Conservation (phyloP, 2,797 vertebrate genomes). For the Ptychadena robeensis region DNA sequence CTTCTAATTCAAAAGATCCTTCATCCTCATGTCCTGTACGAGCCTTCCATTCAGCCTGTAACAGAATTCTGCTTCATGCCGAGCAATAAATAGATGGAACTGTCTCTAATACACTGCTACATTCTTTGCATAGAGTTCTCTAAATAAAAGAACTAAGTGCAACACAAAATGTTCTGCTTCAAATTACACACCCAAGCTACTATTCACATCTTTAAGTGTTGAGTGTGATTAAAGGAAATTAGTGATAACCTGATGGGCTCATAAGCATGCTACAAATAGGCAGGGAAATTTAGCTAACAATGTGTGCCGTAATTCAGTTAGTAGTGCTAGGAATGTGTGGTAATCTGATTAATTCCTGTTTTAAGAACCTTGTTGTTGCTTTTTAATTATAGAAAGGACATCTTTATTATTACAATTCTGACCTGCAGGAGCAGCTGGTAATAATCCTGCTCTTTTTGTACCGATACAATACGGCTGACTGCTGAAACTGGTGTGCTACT, state of each 20-base stretch:
- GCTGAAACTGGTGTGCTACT: slow-evolving; percentile 18
- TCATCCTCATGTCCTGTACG: neutral
- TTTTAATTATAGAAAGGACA: slow-evolving; percentile 39
- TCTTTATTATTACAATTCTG: slow-evolving; percentile 38
- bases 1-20: neutral
- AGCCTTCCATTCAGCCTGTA: neutral
- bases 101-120: slow-evolving; percentile 15
- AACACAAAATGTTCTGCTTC: slow-evolving; percentile 23
- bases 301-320: slow-evolving; percentile 22
- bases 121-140: neutral
- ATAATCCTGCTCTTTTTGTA: slow-evolving; percentile 34
- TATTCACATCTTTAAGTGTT: slow-evolving; percentile 26
- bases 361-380: slow-evolving; percentile 24
- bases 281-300: slow-evolving; percentile 1
- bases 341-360: slow-evolving; percentile 49
- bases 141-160: slow-evolving; percentile 21
- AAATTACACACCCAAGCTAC: neutral
- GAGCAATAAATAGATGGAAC: slow-evolving; percentile 24
- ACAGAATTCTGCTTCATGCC: slow-evolving; percentile 2
- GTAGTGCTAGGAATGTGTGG: slow-evolving; percentile 4
- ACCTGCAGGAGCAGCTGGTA: slow-evolving; percentile 30
- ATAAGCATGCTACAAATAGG: slow-evolving; percentile 1
- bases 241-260: slow-evolving; percentile 16
- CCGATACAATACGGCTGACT: slow-evolving; percentile 15
- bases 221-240: slow-evolving; percentile 20